These are phyloP conservation scores for Diorhabda sublineata DNA, from an alignment of 1,140 invertebrate species.

Conservation along the genomic window DNA sequence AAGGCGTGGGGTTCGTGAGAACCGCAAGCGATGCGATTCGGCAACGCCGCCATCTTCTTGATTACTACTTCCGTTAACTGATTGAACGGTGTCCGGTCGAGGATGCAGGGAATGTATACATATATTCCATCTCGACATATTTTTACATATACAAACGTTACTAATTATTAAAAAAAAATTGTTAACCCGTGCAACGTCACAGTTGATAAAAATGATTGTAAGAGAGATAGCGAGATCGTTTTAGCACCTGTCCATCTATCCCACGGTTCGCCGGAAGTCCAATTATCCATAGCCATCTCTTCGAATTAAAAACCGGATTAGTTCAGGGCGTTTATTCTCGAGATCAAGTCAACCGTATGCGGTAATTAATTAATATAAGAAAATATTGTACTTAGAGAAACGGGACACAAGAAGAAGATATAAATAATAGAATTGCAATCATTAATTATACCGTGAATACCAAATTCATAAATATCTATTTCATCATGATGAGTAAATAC, in stretches of 20 bases:
- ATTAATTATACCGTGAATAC: too few species aligned
- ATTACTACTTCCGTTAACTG: constrained; percentile 37
- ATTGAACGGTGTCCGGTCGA: constrained; percentile 32
- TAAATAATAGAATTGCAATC: too few species aligned
- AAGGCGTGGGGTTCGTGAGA: constrained; percentile 37
- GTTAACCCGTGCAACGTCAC: too few species aligned
- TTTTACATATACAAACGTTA: too few species aligned
- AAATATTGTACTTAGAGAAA: too few species aligned
- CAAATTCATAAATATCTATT: too few species aligned
- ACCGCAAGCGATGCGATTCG: constrained; percentile 27
- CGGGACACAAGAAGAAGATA: too few species aligned
- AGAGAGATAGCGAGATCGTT: constrained; percentile 21
- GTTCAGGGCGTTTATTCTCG: constrained; percentile 8
- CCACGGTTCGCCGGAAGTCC: constrained; percentile 40
- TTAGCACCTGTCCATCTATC: constrained; percentile 35
- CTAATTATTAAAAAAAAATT: too few species aligned
- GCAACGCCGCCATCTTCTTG: constrained; percentile 26
- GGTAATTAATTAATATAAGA: neutral
- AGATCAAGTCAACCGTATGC: neutral
- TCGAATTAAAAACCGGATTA: constrained; percentile 22
- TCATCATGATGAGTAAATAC: too few species aligned
- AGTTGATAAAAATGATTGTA: neutral
- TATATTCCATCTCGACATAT: too few species aligned
- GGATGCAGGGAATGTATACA: neutral
- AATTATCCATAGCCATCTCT: constrained; percentile 33